Percentiles rank a stretch among this genome's conserved stretches.
Conservation (phyloP, 2,888 invertebrate species). For the Nemoura dubitans region DNA sequence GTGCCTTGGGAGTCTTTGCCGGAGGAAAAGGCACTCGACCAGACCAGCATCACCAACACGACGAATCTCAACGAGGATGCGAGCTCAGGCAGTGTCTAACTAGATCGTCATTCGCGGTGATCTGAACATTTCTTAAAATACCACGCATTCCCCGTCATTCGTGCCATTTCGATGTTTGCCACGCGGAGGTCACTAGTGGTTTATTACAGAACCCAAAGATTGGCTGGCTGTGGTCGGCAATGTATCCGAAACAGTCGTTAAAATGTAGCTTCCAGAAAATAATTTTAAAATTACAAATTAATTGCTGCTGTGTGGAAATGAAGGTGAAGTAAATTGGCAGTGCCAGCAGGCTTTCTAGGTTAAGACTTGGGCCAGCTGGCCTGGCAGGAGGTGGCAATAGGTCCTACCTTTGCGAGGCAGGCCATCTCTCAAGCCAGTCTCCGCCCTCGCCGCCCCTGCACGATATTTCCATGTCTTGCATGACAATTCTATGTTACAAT, state of each 20-base stretch:
- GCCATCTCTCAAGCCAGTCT: no score
- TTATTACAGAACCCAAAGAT: background rate
- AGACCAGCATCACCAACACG: no score
- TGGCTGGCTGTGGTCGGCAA: background rate
- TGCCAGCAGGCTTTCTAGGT: background rate
- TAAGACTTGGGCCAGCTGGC: background rate
- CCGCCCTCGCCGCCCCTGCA: background rate
- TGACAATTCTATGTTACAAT: background rate
- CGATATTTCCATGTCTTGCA: background rate
- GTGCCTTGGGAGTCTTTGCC: no score
- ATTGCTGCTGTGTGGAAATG: background rate
- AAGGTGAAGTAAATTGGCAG: background rate
- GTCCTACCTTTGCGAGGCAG: no score
- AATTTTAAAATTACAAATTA: background rate
- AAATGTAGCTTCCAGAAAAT: background rate
- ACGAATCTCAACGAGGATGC: no score
- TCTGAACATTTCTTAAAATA: background rate
- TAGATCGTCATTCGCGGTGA: no score
- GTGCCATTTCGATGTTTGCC: background rate
- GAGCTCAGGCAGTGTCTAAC: no score
- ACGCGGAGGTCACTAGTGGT: background rate
- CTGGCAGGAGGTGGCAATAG: background rate
- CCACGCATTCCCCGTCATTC: background rate
- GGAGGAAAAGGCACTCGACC: no score
- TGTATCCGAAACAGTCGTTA: background rate